A percentile compares a stretch with the other conserved stretches of the same genome.
These are phyloP conservation scores for Metellina segmentata DNA, from an alignment of 2,888 invertebrate species.

Conservation along the genomic window DNA sequence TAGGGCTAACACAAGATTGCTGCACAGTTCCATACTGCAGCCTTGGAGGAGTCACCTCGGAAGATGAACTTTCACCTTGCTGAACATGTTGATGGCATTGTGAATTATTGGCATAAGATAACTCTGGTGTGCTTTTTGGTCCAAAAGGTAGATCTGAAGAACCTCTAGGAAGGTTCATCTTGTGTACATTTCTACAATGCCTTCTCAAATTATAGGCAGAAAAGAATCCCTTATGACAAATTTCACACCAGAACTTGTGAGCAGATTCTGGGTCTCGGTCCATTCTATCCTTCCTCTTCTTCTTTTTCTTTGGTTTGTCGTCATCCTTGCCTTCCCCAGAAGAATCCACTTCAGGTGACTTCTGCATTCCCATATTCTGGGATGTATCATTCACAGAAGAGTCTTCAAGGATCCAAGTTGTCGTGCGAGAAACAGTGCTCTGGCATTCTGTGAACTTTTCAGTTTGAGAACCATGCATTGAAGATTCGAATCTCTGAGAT, in stretches of 20 bases:
- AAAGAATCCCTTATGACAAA: slow-evolving; percentile 76
- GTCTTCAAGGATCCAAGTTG: slow-evolving; percentile 69
- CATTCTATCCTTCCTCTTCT: slow-evolving; percentile 48
- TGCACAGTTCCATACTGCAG: slow-evolving; percentile 55
- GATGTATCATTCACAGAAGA: slow-evolving; percentile 57
- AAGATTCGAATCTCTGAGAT: slow-evolving; percentile 64
- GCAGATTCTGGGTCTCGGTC: slow-evolving; percentile 46
- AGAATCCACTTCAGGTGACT: slow-evolving; percentile 67
- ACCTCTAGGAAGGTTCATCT: slow-evolving; percentile 72
- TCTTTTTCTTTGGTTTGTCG: slow-evolving; percentile 66
- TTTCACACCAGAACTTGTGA: slow-evolving; percentile 76
- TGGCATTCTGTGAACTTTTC: slow-evolving; percentile 70
- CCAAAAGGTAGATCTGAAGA: slow-evolving; percentile 69
- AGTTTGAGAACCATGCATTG: slow-evolving; percentile 54
- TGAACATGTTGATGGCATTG: slow-evolving; percentile 60
- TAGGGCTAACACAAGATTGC: slow-evolving; percentile 59
- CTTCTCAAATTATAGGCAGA: slow-evolving; percentile 77
- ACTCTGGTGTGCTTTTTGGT: slow-evolving; percentile 49
- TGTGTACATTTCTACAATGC: slow-evolving; percentile 77
- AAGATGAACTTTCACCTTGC: slow-evolving; percentile 50
- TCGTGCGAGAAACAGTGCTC: slow-evolving; percentile 64
- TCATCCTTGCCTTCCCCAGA: slow-evolving; percentile 53
- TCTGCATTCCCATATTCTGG: slow-evolving; percentile 45
- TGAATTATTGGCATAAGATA: slow-evolving; percentile 54
- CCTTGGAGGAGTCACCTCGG: slow-evolving; percentile 49